phyloP scores from a whole-genome alignment of 2,888 invertebrate species.

The Malthinus flaveolus region DNA sequence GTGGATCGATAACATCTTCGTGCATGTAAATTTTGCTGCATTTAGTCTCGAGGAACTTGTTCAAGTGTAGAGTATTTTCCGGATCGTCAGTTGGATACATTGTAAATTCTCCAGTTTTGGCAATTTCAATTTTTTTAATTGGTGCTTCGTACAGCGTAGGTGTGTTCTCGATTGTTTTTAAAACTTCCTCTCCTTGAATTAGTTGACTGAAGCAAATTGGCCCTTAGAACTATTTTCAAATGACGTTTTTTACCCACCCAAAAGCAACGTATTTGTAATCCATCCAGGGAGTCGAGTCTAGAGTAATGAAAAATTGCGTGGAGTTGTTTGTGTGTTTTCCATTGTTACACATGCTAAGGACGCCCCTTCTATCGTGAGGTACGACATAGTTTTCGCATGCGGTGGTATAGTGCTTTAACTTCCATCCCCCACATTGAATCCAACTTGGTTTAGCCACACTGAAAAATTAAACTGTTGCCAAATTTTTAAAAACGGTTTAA shows the following conservation, averaged over 20 bases:
- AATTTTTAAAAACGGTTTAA: neutral
- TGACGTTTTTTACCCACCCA: slow-evolving; percentile 56
- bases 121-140: slow-evolving; percentile 38
- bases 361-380: slow-evolving; percentile 67
- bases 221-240: neutral
- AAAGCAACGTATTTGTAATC: slow-evolving; percentile 72
- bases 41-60: slow-evolving; percentile 18
- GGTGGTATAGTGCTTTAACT: slow-evolving; percentile 52
- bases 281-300: slow-evolving; percentile 73
- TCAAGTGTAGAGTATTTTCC: slow-evolving; percentile 12
- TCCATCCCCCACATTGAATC: slow-evolving; percentile 69
- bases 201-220: slow-evolving; percentile 56
- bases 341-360: slow-evolving; percentile 73
- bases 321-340: slow-evolving; percentile 67
- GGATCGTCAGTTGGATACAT: slow-evolving; percentile 23
- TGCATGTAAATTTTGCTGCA: slow-evolving; percentile 11
- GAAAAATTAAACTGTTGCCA: slow-evolving; percentile 16
- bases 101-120: slow-evolving; percentile 44
- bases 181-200: slow-evolving; percentile 65
- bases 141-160: slow-evolving; percentile 68
- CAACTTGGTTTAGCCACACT: slow-evolving; percentile 70
- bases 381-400: slow-evolving; percentile 71
- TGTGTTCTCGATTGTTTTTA: slow-evolving; percentile 64
- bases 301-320: slow-evolving; percentile 70
- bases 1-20: slow-evolving; percentile 29